A percentile compares a stretch with the other conserved stretches of the same genome.
These are phyloP conservation scores for Mamestra brassicae DNA, from an alignment of 2,888 invertebrate species.

Conservation along the genomic window DNA sequence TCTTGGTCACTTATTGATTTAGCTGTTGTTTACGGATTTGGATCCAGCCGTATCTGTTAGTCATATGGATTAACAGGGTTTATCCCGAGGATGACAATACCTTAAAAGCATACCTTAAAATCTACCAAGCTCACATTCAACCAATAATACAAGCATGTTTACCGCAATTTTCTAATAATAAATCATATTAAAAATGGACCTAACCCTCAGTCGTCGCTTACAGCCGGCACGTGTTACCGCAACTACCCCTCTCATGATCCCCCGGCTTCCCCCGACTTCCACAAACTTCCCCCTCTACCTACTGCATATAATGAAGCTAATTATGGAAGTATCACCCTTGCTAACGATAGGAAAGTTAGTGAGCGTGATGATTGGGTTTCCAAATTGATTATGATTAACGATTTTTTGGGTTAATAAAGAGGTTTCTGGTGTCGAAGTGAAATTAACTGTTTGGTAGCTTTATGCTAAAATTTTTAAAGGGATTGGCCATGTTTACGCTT, in stretches of 20 bases:
- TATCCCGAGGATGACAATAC: neutral
- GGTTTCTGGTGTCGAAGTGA: neutral
- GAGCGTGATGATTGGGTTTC: conserved; percentile 24
- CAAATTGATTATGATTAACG: conserved; percentile 55
- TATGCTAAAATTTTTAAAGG: neutral
- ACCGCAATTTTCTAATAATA: conserved; percentile 21
- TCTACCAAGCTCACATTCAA: too few relatives aligned
- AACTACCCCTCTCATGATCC: conserved; percentile 49
- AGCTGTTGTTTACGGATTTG: neutral
- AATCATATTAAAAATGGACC: conserved; percentile 53
- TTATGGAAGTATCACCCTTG: conserved; percentile 51
- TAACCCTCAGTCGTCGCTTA: conserved; percentile 48
- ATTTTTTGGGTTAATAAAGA: conserved; percentile 10
- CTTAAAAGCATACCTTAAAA: neutral
- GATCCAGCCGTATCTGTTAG: too few relatives aligned
- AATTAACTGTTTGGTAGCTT: neutral
- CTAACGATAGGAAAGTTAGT: conserved; percentile 40
- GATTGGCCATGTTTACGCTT: neutral
- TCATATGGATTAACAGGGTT: too few relatives aligned
- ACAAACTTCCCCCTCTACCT: conserved; percentile 33
- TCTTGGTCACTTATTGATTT: neutral
- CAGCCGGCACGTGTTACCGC: conserved; percentile 56
- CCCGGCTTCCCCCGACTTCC: conserved; percentile 36
- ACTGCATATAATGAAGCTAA: conserved; percentile 63
- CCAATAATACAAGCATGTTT: neutral